These are phyloP conservation scores for Xestobium rufovillosum DNA, from an alignment of 2,888 invertebrate genomes.

Conservation along the genomic window DNA sequence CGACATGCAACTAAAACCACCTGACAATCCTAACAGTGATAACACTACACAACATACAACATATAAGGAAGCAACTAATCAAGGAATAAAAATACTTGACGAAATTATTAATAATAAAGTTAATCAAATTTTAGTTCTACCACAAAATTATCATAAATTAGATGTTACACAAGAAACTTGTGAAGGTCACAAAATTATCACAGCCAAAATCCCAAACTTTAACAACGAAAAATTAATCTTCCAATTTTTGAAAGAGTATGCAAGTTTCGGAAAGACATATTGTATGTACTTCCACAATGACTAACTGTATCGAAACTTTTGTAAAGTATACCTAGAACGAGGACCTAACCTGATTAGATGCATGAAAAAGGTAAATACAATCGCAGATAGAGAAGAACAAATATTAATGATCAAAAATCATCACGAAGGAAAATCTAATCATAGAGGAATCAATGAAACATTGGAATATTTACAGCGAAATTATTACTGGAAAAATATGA, in stretches of 20 bases:
- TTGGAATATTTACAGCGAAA: no score
- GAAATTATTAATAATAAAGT: constrained; percentile 10
- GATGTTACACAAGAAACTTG: constrained; percentile 1
- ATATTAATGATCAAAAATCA: constrained; percentile 4
- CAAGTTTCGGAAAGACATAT: constrained; percentile 2
- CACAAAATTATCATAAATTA: constrained; percentile 6
- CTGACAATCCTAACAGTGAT: no score
- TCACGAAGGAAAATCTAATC: constrained; percentile 14
- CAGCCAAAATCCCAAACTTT: constrained; percentile 6
- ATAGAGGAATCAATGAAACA: constrained; percentile 7
- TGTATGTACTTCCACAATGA: constrained; percentile 4
- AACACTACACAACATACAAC: background rate
- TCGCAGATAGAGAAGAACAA: constrained; percentile 9
- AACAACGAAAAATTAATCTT: constrained; percentile 6
- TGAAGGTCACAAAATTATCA: constrained; percentile 10
- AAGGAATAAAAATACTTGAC: constrained; percentile 8
- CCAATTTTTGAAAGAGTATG: constrained; percentile 5
- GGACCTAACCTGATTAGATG: constrained; percentile 9
- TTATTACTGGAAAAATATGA: no score
- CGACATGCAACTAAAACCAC: background rate
- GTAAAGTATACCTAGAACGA: constrained; percentile 1
- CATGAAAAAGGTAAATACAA: constrained; percentile 8
- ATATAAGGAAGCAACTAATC: constrained; percentile 7
- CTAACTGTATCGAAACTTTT: constrained; percentile 5
- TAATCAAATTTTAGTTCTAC: constrained; percentile 9